Percentiles rank a stretch among this genome's conserved stretches.
These are phyloP conservation scores for Burhinus oedicnemus DNA, from an alignment of 2,113 vertebrate genomes.

Conservation along the genomic window DNA sequence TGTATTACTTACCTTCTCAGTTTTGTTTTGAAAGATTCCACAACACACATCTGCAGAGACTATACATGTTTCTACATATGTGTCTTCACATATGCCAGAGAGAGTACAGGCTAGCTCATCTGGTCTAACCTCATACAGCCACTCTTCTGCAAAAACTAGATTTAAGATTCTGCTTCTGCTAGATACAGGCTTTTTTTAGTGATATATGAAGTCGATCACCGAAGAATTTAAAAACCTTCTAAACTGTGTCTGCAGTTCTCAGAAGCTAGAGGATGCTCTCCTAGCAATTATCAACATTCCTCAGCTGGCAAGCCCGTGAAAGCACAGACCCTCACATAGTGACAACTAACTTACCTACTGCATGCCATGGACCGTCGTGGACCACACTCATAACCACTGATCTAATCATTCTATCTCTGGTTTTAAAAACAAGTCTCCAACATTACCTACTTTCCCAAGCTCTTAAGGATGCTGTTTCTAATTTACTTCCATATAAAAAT, in stretches of 20 bases:
- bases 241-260: neutral
- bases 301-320: neutral
- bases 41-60: neutral
- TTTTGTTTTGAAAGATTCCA: neutral
- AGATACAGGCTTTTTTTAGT: neutral
- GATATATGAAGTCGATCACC: neutral
- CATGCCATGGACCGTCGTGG: neutral
- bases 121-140: neutral
- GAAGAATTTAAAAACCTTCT: neutral
- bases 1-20: neutral
- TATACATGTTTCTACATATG: neutral
- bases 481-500: neutral
- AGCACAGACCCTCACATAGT: neutral
- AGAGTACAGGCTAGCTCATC: neutral
- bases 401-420: neutral
- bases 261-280: neutral
- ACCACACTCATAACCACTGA: neutral
- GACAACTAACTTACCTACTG: neutral
- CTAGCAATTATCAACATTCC: neutral
- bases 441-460: neutral
- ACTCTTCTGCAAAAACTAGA: neutral
- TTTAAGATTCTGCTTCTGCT: neutral
- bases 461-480: neutral
- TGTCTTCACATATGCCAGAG: neutral
- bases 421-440: neutral